A percentile compares a stretch with the other conserved stretches of the same genome.
Conservation (phyloP, 35 echinoderm and acorn worm species). For the Hemicentrotus pulcherrimus region DNA sequence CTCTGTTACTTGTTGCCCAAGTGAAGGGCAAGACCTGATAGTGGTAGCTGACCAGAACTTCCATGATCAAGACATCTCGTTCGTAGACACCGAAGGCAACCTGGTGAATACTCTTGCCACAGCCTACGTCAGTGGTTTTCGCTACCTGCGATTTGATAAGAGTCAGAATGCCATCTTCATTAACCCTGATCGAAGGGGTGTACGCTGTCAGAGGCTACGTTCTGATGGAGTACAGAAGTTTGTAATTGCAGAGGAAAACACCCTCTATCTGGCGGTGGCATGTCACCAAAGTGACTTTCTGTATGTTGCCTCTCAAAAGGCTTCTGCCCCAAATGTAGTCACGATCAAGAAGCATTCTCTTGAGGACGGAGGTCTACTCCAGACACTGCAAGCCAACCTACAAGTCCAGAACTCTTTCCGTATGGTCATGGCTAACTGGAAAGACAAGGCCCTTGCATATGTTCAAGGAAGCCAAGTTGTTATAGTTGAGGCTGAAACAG, state of each 20-base stretch:
- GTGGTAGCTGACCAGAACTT: constrained; percentile 1
- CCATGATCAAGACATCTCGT: not conserved
- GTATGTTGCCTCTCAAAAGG: constrained; percentile 5
- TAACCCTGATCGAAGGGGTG: not conserved
- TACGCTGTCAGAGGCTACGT: not conserved
- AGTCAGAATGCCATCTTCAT: not conserved
- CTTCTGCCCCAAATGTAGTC: not conserved
- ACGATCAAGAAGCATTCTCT: constrained; percentile 17
- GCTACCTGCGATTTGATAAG: constrained; percentile 3
- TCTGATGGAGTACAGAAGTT: not conserved
- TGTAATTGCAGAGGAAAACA: not conserved
- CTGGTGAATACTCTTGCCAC: too few relatives aligned
- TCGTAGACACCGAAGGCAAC: not conserved
- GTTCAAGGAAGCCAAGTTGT: not conserved
- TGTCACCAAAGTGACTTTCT: constrained; percentile 24
- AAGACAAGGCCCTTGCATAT: not conserved
- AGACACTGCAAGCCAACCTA: not conserved
- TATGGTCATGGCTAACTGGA: not conserved
- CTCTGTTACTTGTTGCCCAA: not conserved
- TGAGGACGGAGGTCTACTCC: not conserved
- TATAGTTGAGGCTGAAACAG: not conserved
- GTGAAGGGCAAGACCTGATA: not conserved
- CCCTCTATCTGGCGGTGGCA: not conserved
- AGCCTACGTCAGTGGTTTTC: not conserved
- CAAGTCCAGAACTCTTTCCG: not conserved